These are phyloP conservation scores for Tachina grossa DNA, from an alignment of 2,888 invertebrate genomes.

Conservation along the genomic window DNA sequence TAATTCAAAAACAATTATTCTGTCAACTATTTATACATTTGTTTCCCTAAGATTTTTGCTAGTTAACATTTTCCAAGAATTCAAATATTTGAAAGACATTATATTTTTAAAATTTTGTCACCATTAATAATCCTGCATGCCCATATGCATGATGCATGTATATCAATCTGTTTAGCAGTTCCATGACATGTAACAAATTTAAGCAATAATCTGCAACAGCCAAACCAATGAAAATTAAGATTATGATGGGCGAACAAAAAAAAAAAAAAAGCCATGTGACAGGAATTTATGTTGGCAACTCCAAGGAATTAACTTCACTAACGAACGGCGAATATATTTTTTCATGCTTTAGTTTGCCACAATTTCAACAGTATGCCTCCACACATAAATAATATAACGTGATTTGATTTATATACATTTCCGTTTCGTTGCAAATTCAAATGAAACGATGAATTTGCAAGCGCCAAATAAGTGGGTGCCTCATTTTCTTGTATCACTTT, in stretches of 20 bases:
- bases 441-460: constrained; percentile 80
- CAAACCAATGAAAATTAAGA: constrained; percentile 22
- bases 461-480: constrained; percentile 76
- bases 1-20: too few relatives aligned
- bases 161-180: constrained; percentile 69
- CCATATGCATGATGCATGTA: constrained; percentile 47
- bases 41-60: neutral
- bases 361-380: constrained; percentile 40
- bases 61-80: constrained; percentile 25
- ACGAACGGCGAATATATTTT: neutral
- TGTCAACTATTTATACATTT: neutral
- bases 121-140: constrained; percentile 57
- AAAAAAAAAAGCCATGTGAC: constrained; percentile 46
- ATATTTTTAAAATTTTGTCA: constrained; percentile 55
- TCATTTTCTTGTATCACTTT: constrained; percentile 1
- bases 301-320: constrained; percentile 58
- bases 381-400: constrained; percentile 10
- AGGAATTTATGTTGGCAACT: constrained; percentile 69
- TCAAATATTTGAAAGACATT: constrained; percentile 42
- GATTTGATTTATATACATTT: constrained; percentile 80
- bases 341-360: constrained; percentile 16
- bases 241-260: neutral
- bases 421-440: constrained; percentile 80
- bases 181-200: constrained; percentile 69
- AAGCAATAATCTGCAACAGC: constrained; percentile 62